Evolutionary conservation across 2,113 vertebrate species (phyloP), one percentile per base, ranked within the genome.

Genomic region (Heloderma charlesbogerti): DNA sequence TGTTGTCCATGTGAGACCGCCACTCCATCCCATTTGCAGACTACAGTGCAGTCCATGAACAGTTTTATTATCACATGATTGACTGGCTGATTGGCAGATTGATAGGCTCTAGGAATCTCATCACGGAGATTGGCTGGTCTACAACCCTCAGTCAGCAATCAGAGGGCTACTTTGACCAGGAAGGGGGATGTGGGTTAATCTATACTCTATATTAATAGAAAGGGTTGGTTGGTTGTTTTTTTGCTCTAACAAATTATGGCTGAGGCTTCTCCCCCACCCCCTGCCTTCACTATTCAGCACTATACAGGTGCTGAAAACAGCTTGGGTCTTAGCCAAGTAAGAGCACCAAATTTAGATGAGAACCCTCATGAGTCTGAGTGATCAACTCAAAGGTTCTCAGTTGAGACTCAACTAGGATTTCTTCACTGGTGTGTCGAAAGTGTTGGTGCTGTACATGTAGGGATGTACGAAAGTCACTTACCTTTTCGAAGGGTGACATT

Each of bases 291-390:
- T 88, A 72, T 2, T 31, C 69, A 31, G n/a, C n/a, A n/a, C n/a
- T n/a, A n/a, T n/a, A n/a, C n/a, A n/a, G 51, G 31, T 63, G 1
- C 43, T 87, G 40, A 91, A 57, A 87, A 87, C 80, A 86, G 40
- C 66, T 85, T 69, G 7, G 60, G 85, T 92, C 90, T 6, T 66
- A 91, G 34, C 22, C 31, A 77, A 72, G 27, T 45, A 45, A 79
- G 69, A 90, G 3, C 86, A 81, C 31, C 63, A 87, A 0, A 48
- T 83, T 22, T 90, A 54, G 86, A 90, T 89, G 66, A 86, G 29
- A 78, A 80, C 29, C n/a, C 86, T 74, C 48, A 88, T 54, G 89
- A 82, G 89, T 29, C 88, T 91, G 72, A 4, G 66, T 22, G 89
- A 63, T 43, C 90, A 63, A 79, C 25, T 88, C 0, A 25, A 84